These are phyloP conservation scores for Apotomis capreana DNA, from an alignment of 2,888 invertebrate genomes.

Conservation along the genomic window DNA sequence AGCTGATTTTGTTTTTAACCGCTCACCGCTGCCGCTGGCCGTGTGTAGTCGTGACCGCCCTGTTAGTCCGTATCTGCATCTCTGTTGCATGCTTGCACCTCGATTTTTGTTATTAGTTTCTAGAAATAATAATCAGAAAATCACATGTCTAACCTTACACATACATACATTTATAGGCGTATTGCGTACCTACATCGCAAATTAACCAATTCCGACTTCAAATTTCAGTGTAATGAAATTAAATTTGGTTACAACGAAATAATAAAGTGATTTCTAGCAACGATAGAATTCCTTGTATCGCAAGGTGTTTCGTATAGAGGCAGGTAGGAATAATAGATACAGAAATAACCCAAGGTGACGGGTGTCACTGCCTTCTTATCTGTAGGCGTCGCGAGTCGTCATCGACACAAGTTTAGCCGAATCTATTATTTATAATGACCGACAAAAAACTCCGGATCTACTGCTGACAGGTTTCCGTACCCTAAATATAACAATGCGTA, in stretches of 20 bases:
- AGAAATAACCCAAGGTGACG: constrained; percentile 61
- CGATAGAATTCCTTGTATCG: constrained; percentile 7
- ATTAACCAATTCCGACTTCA: too few species aligned
- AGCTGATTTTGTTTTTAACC: too few species aligned
- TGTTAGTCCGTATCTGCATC: too few species aligned
- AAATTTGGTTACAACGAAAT: neutral
- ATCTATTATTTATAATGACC: neutral
- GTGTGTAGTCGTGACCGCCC: too few species aligned
- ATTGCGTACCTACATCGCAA: too few species aligned
- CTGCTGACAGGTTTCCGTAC: neutral
- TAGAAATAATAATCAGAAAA: too few species aligned
- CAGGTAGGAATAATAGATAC: constrained; percentile 44
- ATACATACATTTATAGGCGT: too few species aligned
- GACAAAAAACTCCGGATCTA: neutral
- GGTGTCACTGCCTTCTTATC: constrained; percentile 60
- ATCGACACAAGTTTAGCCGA: constrained; percentile 10
- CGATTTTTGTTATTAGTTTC: too few species aligned
- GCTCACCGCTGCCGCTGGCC: too few species aligned
- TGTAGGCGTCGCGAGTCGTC: constrained; percentile 51
- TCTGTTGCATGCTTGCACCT: too few species aligned
- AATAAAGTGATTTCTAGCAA: neutral
- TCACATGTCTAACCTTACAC: too few species aligned
- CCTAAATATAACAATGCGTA: neutral
- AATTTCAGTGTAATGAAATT: too few species aligned
- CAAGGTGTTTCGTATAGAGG: constrained; percentile 26